Conservation (phyloP, 2,113 vertebrate genomes). For the Salvator merianae region DNA sequence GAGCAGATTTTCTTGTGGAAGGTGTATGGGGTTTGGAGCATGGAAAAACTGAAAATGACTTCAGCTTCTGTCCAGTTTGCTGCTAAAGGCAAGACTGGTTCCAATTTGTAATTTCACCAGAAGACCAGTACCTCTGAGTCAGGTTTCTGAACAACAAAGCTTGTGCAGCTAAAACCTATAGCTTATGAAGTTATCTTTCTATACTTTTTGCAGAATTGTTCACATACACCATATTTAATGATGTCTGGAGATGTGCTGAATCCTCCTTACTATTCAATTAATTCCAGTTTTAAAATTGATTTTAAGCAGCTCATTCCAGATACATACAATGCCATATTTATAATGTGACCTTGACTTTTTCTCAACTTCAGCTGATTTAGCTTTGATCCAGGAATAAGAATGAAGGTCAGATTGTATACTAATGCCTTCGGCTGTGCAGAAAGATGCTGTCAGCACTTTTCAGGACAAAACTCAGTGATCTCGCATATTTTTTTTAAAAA, state of each 20-base stretch:
- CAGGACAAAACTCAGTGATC: neutral
- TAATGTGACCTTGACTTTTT: neutral
- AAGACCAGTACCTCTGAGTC: neutral
- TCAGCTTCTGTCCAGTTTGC: neutral
- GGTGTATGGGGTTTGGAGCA: neutral
- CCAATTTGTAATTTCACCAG: neutral
- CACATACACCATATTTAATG: neutral
- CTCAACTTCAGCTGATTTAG: neutral
- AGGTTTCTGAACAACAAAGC: neutral
- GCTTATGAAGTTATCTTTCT: neutral
- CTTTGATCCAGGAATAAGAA: neutral
- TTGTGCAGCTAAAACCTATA: neutral
- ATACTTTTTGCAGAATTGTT: neutral
- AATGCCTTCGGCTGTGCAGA: slow-evolving; percentile 25
- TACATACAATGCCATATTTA: neutral
- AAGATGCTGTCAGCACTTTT: neutral
- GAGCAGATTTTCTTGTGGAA: neutral
- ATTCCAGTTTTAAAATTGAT: slow-evolving; percentile 12
- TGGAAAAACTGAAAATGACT: neutral
- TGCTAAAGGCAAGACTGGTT: neutral
- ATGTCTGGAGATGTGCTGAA: neutral
- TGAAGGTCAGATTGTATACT: neutral
- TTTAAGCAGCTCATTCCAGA: neutral
- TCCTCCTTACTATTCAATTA: slow-evolving; percentile 1
- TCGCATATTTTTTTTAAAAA: neutral